phyloP scores from a whole-genome alignment of 2,113 vertebrate genomes.

The Neopipo cinnamomea region DNA sequence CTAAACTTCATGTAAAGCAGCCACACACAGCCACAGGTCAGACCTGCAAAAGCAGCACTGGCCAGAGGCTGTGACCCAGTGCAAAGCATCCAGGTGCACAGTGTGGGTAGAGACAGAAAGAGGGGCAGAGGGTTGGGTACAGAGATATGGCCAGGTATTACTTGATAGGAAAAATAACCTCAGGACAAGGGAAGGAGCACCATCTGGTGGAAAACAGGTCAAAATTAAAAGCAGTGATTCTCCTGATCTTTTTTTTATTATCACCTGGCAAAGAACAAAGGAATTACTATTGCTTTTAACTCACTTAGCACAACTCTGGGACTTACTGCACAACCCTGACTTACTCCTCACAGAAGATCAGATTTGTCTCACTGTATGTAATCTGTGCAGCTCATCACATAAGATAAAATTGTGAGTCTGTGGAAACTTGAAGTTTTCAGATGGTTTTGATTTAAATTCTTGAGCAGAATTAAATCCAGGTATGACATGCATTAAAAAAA shows the following conservation, averaged over 20 bases:
- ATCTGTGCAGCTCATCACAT: background rate
- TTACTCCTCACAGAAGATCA: background rate
- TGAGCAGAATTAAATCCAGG: background rate
- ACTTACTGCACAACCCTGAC: background rate
- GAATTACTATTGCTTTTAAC: background rate
- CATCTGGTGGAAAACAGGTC: conserved; percentile 55
- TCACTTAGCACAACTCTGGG: background rate
- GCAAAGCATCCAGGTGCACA: background rate
- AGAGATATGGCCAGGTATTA: rapidly evolving
- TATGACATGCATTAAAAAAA: background rate
- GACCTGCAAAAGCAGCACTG: background rate
- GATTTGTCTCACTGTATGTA: background rate
- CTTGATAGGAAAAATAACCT: background rate
- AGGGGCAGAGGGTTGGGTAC: background rate
- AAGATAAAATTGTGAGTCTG: background rate
- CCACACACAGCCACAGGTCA: background rate
- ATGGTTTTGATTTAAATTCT: background rate
- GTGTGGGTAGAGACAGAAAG: background rate
- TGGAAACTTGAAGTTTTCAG: background rate
- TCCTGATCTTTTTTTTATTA: background rate
- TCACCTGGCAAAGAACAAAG: background rate
- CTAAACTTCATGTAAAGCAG: background rate
- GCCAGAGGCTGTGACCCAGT: background rate
- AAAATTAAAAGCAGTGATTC: background rate
- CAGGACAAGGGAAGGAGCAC: conserved; percentile 46